Evolutionary conservation across 2,113 vertebrate species (phyloP).

Genomic region (Formicarius rufipectus): DNA sequence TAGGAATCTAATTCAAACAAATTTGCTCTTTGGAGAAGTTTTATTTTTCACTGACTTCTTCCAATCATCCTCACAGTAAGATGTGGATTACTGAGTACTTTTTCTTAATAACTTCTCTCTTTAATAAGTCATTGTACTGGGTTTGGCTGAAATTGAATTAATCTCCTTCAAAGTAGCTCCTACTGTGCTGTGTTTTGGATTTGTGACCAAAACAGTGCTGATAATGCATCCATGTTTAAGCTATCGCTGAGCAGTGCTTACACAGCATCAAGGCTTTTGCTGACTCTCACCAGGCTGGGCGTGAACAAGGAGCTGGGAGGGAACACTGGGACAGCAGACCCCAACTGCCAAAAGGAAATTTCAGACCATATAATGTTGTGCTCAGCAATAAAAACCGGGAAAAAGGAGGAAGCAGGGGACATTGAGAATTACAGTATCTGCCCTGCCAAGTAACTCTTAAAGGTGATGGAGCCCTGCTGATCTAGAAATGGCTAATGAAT

Average conservation of each 20-base stretch:
- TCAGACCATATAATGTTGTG: rapidly evolving
- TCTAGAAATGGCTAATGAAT: neutral
- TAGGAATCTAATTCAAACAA: neutral
- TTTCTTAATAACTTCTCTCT: neutral
- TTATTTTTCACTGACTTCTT: neutral
- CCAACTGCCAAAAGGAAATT: neutral
- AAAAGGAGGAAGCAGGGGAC: neutral
- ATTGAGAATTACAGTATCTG: neutral
- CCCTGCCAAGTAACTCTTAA: neutral
- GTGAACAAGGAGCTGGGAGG: neutral
- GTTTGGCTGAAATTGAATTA: neutral
- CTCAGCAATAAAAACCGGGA: neutral
- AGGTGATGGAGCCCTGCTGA: neutral
- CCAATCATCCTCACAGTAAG: neutral
- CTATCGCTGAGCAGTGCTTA: neutral
- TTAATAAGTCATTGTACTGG: neutral
- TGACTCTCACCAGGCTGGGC: neutral
- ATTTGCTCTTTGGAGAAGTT: neutral
- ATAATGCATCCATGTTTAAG: neutral
- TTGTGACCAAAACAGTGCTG: neutral
- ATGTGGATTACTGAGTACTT: neutral
- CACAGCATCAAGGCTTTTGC: neutral
- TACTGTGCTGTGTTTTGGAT: neutral
- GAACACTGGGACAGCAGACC: neutral
- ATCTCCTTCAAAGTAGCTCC: neutral